phyloP scores from a whole-genome alignment of 1,140 invertebrate species.

The Delia radicum region DNA sequence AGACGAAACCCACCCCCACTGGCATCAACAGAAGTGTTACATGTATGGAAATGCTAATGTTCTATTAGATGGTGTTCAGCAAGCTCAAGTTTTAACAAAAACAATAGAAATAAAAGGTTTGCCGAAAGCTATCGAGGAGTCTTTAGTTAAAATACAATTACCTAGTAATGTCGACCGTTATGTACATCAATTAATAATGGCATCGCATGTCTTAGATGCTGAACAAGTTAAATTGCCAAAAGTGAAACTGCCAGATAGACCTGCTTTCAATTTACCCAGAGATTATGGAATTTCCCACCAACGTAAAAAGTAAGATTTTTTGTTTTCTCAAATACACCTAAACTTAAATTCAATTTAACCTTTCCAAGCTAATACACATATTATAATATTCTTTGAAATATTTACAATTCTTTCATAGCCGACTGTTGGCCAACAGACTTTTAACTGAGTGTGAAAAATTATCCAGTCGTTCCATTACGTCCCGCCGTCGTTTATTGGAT shows the following conservation, averaged over 20 bases:
- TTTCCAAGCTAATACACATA: not conserved
- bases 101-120: slow-evolving; percentile 66
- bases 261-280: slow-evolving; percentile 70
- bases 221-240: slow-evolving; percentile 75
- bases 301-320: slow-evolving; percentile 67
- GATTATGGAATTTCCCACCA: slow-evolving; percentile 70
- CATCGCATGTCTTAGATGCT: slow-evolving; percentile 75
- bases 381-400: not conserved
- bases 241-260: slow-evolving; percentile 67
- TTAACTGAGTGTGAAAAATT: slow-evolving; percentile 70
- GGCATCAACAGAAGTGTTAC: slow-evolving; percentile 63
- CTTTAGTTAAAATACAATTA: slow-evolving; percentile 57
- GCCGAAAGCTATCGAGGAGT: slow-evolving; percentile 61
- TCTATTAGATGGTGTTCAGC: slow-evolving; percentile 68
- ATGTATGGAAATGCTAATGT: slow-evolving; percentile 64
- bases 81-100: slow-evolving; percentile 76
- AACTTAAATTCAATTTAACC: too few species aligned
- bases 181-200: slow-evolving; percentile 65
- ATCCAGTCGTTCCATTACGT: slow-evolving; percentile 59
- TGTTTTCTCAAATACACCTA: not conserved
- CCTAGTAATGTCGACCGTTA: slow-evolving; percentile 59
- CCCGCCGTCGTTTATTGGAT: slow-evolving; percentile 61
- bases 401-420: slow-evolving; percentile 60
- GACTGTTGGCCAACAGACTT: slow-evolving; percentile 68
- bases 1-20: slow-evolving; percentile 65